A percentile compares a stretch with the other conserved stretches of the same genome.
Conservation (phyloP, 2,888 invertebrate species). For the Ophion ellenae region DNA sequence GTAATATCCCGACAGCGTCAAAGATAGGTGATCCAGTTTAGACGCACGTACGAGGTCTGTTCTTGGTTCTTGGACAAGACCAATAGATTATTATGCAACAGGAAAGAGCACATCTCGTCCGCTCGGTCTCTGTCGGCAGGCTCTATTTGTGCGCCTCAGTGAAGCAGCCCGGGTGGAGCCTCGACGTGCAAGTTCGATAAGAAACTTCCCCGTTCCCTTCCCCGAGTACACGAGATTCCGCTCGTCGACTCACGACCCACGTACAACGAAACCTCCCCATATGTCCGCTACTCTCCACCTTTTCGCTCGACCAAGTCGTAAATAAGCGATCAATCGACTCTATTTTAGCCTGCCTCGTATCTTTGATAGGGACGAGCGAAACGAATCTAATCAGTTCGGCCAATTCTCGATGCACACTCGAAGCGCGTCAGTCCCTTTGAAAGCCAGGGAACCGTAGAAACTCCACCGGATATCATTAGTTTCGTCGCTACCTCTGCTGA, state of each 20-base stretch:
- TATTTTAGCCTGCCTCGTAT: slow-evolving; percentile 33
- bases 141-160: slow-evolving; percentile 42
- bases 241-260: slow-evolving; percentile 58
- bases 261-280: slow-evolving; percentile 35
- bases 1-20: slow-evolving; percentile 37
- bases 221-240: slow-evolving; percentile 53
- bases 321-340: slow-evolving; percentile 58
- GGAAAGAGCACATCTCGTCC: slow-evolving; percentile 56
- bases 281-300: slow-evolving; percentile 23
- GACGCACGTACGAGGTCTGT: slow-evolving; percentile 54
- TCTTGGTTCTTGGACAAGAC: slow-evolving; percentile 45
- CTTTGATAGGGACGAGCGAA: slow-evolving; percentile 35
- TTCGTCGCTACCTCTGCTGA: background rate
- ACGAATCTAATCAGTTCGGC: slow-evolving; percentile 52
- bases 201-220: slow-evolving; percentile 12
- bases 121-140: slow-evolving; percentile 35
- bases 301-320: slow-evolving; percentile 41
- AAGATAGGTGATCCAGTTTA: slow-evolving; percentile 52
- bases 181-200: slow-evolving; percentile 60
- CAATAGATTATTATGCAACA: slow-evolving; percentile 65
- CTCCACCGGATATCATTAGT: slow-evolving; percentile 21
- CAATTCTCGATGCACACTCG: slow-evolving; percentile 39
- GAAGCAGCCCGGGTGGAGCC: slow-evolving; percentile 35
- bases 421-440: slow-evolving; percentile 21
- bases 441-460: background rate